phyloP scores from a whole-genome alignment of 2,797 vertebrate genomes.

The Odontamblyopus lacepedii region DNA sequence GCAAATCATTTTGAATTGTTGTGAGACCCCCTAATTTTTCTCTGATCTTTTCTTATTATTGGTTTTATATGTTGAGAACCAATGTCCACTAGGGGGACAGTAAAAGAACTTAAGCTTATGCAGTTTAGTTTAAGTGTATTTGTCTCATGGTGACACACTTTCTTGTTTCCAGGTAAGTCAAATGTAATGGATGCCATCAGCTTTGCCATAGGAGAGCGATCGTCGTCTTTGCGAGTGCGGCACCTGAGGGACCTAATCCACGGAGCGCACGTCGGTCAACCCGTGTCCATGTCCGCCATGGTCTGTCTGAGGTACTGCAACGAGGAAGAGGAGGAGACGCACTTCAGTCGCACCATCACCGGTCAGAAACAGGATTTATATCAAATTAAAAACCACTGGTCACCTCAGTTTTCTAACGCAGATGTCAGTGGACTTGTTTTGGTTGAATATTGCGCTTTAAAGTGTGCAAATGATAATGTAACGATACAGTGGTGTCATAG shows the following conservation, averaged over 20 bases:
- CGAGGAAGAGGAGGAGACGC: slow-evolving; percentile 78
- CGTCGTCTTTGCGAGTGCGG: slow-evolving; percentile 83
- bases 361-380: slow-evolving; percentile 51
- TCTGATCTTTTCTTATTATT: too few relatives aligned
- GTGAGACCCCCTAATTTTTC: too few relatives aligned
- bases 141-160: not conserved
- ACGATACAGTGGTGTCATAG: too few relatives aligned
- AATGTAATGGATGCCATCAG: slow-evolving; percentile 97
- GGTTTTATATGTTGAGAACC: too few relatives aligned
- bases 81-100: too few relatives aligned
- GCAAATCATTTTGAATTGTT: too few relatives aligned
- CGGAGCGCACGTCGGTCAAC: slow-evolving; percentile 87
- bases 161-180: slow-evolving; percentile 83
- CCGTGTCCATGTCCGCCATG: slow-evolving; percentile 77
- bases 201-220: slow-evolving; percentile 89
- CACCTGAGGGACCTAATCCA: slow-evolving; percentile 86
- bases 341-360: slow-evolving; percentile 82
- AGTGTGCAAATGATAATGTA: too few relatives aligned
- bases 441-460: too few relatives aligned
- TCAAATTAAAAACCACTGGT: too few relatives aligned
- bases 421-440: too few relatives aligned
- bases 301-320: slow-evolving; percentile 83
- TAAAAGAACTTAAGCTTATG: too few relatives aligned
- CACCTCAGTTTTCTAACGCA: too few relatives aligned
- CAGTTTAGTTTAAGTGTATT: not conserved